Evolutionary conservation across 2,797 vertebrate genomes (phyloP), one percentile per base, ranked within the genome.

Genomic region (Lophotriccus pileatus): DNA sequence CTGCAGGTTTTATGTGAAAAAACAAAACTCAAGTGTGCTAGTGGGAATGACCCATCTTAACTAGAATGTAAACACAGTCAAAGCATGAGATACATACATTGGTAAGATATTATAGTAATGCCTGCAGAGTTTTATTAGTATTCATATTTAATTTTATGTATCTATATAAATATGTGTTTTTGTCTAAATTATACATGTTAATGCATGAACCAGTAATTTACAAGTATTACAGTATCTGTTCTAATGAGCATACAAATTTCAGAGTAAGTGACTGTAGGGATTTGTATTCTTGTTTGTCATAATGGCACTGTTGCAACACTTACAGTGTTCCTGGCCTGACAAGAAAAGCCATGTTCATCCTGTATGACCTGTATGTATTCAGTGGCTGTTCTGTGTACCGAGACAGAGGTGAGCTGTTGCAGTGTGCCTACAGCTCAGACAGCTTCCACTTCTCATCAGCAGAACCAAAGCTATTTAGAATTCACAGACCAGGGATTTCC

Each of bases 1-100:
- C 99, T 99, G 99, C 98, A 99, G 99, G 99, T 99, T 99, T 98
- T 99, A 98, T 99, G 99, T 99, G 99, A 99, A 97, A 98, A 95
- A 97, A 98, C 97, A 98, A 97, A 98, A 98, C 99, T 99, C 99
- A 72, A 98, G 98, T 98, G 98, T 98, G 98, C 98, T 99, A 99
- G 97, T 98, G 98, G 98, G 99, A 99, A 99, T 99, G 98, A 98
- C 98, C 98, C 98, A 98, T 98, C 98, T 98, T 98, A 98, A 98
- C 97, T 98, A 98, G 96, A 98, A 97, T 98, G 97, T 97, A 98
- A 98, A 98, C 97, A 96, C 98, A 97, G 97, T 98, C 97, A 98
- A 96, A 98, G 99, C 99, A 99, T 99, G 99, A 99, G 98, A 99
- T 98, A 98, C 98, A 98, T 98, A 98, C 98, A 98, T 99, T 99